Evolutionary conservation across 2,888 invertebrate genomes (phyloP).

Genomic region (Drosophila austrosaltans): DNA sequence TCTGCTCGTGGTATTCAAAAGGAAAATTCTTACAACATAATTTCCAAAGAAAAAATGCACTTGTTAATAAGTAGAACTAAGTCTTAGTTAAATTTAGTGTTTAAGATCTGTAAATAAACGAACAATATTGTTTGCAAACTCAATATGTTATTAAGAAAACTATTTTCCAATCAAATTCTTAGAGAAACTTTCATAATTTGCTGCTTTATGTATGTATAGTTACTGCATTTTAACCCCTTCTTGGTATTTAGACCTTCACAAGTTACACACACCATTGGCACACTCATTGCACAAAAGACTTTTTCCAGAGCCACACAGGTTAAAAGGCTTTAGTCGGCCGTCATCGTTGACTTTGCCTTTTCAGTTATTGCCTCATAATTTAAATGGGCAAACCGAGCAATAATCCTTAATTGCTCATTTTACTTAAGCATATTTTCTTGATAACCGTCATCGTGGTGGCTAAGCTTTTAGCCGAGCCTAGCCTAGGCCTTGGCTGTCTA

Average conservation of each 20-base stretch:
- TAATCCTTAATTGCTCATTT: constrained; percentile 78
- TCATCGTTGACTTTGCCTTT: constrained; percentile 30
- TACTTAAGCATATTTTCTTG: constrained; percentile 72
- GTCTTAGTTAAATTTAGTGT: no score
- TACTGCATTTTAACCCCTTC: neutral
- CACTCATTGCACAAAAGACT: constrained; percentile 9
- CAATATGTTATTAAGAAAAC: no score
- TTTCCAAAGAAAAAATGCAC: no score
- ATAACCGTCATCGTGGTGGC: constrained; percentile 22
- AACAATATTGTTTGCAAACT: no score
- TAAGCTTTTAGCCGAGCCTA: constrained; percentile 20
- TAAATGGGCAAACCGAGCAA: constrained; percentile 72
- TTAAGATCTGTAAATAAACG: no score
- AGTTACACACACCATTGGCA: neutral
- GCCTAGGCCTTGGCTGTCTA: constrained; percentile 18
- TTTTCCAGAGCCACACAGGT: constrained; percentile 24
- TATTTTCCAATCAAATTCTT: no score
- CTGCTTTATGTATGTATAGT: neutral
- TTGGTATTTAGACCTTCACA: neutral
- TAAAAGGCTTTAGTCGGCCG: constrained; percentile 28
- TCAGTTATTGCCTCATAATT: constrained; percentile 63
- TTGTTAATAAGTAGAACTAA: no score
- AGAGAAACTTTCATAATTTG: neutral
- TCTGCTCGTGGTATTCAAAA: no score
- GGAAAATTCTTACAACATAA: no score